Percentiles rank a stretch among this genome's conserved stretches.
Conservation (phyloP, 2,113 vertebrate genomes). For the Solea senegalensis region DNA sequence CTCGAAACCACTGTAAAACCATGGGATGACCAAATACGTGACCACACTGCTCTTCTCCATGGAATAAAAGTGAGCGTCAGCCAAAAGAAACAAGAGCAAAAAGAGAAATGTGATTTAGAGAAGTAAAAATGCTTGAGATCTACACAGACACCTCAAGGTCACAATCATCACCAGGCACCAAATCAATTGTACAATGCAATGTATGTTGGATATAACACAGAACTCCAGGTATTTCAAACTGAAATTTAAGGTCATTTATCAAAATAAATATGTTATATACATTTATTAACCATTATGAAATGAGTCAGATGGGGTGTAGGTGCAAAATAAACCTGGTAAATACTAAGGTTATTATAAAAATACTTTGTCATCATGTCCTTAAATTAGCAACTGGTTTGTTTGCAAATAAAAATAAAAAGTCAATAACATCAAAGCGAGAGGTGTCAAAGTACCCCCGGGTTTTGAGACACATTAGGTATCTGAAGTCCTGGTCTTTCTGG, state of each 20-base stretch:
- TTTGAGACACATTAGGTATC: conserved; percentile 26
- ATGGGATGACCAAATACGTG: conserved; percentile 49
- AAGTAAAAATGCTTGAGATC: conserved; percentile 25
- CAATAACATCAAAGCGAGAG: conserved; percentile 4
- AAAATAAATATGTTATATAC: neutral
- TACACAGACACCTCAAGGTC: conserved; percentile 18
- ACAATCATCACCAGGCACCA: conserved; percentile 11
- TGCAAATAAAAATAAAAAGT: neutral
- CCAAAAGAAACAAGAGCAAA: conserved; percentile 53
- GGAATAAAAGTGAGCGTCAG: conserved; percentile 31
- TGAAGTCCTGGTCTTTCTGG: conserved; percentile 16
- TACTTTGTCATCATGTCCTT: neutral
- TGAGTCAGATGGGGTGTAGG: neutral
- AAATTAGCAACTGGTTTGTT: neutral
- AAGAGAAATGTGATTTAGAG: conserved; percentile 10
- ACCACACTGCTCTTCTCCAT: conserved; percentile 44
- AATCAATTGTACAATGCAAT: neutral
- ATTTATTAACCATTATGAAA: neutral
- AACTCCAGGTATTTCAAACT: neutral
- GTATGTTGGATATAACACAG: neutral
- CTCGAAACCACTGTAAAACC: conserved; percentile 52
- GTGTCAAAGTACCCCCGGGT: neutral
- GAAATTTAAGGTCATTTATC: neutral
- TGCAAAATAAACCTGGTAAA: too few relatives aligned
- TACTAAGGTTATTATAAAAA: neutral